A percentile compares a stretch with the other conserved stretches of the same genome.
phyloP scores from a whole-genome alignment of 2,888 invertebrate genomes.

The Drosophila subsilvestris region DNA sequence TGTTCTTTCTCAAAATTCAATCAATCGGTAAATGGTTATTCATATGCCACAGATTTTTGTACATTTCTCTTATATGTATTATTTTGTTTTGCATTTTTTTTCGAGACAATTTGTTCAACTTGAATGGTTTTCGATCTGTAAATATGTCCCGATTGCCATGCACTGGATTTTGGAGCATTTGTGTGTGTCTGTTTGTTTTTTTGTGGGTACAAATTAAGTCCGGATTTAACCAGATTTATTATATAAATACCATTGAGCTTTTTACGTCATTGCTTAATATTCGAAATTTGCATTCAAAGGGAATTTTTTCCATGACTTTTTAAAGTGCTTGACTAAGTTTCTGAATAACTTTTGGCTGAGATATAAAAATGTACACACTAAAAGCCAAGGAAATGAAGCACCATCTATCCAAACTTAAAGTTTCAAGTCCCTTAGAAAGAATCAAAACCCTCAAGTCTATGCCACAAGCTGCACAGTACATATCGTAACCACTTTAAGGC shows the following conservation, averaged over 20 bases:
- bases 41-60: constrained; percentile 19
- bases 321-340: not conserved
- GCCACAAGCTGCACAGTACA: not conserved
- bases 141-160: constrained; percentile 32
- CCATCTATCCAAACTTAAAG: constrained; percentile 5
- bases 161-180: not conserved
- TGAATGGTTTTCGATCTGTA: constrained; percentile 22
- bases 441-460: not conserved
- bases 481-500: constrained; percentile 12
- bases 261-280: not conserved
- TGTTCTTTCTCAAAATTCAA: constrained; percentile 31
- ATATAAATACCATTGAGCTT: constrained; percentile 8
- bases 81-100: constrained; percentile 14
- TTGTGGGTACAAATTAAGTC: constrained; percentile 1
- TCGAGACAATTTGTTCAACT: constrained; percentile 33
- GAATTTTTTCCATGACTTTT: not conserved
- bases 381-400: not conserved
- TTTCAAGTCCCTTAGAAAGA: not conserved
- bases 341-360: not conserved
- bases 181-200: not conserved
- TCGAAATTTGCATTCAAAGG: not conserved
- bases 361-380: not conserved
- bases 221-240: not conserved
- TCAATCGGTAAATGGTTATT: constrained; percentile 38
- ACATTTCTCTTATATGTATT: constrained; percentile 36